Evolutionary conservation across 1,140 invertebrate genomes (phyloP).

Genomic region (roundworm (Caenorhabditis elegans)): DNA sequence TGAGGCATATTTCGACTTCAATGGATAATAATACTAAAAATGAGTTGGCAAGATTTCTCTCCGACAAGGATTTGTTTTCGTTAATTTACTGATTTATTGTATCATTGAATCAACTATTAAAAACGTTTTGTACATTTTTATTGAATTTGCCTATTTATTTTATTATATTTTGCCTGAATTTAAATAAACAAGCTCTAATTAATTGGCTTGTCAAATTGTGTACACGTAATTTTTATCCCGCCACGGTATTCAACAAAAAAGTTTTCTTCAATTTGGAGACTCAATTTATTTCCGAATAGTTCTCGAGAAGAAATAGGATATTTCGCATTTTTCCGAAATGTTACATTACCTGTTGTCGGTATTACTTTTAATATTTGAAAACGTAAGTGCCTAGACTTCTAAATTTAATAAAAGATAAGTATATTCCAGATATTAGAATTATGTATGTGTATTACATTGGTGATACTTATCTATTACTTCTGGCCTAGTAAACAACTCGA

Average conservation of each 20-base stretch:
- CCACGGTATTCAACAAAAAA: too few species aligned
- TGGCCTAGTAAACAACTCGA: background rate
- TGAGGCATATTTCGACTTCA: background rate
- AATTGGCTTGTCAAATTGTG: too few species aligned
- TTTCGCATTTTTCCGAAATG: background rate
- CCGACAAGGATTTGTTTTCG: slow-evolving; percentile 11
- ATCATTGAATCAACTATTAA: too few species aligned
- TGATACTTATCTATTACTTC: background rate
- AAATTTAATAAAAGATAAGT: background rate
- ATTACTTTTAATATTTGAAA: background rate
- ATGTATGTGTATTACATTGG: background rate
- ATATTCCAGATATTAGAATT: background rate
- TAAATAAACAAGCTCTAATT: too few species aligned
- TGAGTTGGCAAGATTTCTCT: background rate
- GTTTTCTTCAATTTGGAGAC: too few species aligned
- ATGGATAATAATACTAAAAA: slow-evolving; percentile 5
- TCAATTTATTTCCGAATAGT: too few species aligned
- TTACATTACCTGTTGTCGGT: slow-evolving; percentile 21
- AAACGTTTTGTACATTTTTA: background rate
- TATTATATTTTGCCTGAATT: too few species aligned
- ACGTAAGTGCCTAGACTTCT: background rate
- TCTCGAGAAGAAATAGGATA: too few species aligned
- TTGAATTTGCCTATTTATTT: background rate
- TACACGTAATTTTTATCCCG: too few species aligned
- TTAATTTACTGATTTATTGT: slow-evolving; percentile 5